phyloP scores from a whole-genome alignment of 1,140 invertebrate genomes.

The Aphidius ervi region DNA sequence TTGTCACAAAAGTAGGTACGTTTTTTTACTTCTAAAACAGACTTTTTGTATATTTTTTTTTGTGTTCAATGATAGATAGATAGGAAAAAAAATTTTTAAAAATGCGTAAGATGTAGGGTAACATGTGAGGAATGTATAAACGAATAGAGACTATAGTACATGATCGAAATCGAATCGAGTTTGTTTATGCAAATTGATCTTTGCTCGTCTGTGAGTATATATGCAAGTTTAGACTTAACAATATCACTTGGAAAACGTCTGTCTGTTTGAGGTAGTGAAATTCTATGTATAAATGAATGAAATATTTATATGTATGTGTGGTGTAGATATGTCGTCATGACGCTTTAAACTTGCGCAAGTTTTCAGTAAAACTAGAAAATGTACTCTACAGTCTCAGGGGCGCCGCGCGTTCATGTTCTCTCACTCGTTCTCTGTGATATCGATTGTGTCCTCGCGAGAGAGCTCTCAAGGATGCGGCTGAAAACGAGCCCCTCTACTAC shows the following conservation, averaged over 20 bases:
- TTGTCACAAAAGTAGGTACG: no score
- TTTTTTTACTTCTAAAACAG: no score
- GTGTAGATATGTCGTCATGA: neutral
- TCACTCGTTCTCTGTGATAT: slow-evolving; percentile 16
- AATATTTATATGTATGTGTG: neutral
- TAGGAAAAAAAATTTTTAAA: neutral
- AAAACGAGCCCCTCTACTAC: slow-evolving; percentile 1
- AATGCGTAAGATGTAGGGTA: neutral
- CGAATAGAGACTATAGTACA: slow-evolving; percentile 21
- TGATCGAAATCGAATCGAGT: slow-evolving; percentile 25
- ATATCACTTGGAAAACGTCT: slow-evolving; percentile 22
- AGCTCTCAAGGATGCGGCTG: slow-evolving; percentile 20
- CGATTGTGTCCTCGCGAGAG: slow-evolving; percentile 22
- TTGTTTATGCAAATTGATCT: slow-evolving; percentile 26
- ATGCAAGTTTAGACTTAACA: slow-evolving; percentile 17
- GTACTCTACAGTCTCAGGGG: no score
- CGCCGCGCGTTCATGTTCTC: neutral
- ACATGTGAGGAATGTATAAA: slow-evolving; percentile 24
- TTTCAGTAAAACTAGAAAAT: neutral
- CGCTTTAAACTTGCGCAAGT: neutral
- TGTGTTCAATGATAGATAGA: no score
- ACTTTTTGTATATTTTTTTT: no score
- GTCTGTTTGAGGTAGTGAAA: slow-evolving; percentile 14
- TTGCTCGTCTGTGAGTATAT: slow-evolving; percentile 10
- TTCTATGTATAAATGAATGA: neutral